phyloP scores from a whole-genome alignment of 2,113 vertebrate species.

The Bambusicola thoracicus region DNA sequence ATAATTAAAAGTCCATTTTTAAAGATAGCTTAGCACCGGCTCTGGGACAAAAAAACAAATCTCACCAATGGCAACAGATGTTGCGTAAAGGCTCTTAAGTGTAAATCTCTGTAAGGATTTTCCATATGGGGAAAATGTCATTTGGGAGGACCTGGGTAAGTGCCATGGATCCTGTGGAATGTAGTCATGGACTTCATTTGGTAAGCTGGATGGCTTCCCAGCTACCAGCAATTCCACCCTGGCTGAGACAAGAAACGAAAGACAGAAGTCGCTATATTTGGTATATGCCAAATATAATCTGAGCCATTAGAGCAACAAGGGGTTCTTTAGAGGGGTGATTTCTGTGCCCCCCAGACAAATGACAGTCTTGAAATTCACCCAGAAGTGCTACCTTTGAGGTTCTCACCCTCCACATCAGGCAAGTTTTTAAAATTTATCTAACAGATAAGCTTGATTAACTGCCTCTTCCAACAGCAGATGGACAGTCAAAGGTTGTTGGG shows the following conservation, averaged over 20 bases:
- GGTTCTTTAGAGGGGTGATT: not conserved
- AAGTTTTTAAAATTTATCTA: not conserved
- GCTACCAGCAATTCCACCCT: constrained; percentile 12
- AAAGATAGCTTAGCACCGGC: not conserved
- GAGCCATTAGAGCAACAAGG: not conserved
- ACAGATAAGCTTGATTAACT: not conserved
- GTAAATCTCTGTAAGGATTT: constrained; percentile 43
- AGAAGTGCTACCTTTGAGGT: not conserved
- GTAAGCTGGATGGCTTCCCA: constrained; percentile 49
- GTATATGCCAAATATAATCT: not conserved
- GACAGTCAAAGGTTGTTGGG: not conserved
- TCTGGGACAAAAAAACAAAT: not conserved
- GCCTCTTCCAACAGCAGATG: not conserved
- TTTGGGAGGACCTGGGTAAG: constrained; percentile 11
- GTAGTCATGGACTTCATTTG: not conserved
- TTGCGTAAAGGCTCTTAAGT: constrained; percentile 3
- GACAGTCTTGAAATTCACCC: not conserved
- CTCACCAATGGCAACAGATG: not conserved
- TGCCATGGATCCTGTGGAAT: constrained; percentile 38
- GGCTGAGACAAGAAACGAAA: constrained; percentile 22
- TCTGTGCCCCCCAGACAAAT: not conserved
- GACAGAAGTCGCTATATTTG: constrained; percentile 23
- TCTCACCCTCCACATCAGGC: not conserved
- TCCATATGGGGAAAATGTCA: constrained; percentile 36
- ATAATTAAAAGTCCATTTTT: not conserved